Evolutionary conservation across 2,888 invertebrate species (phyloP).

Genomic region (Standfussiana lucernea): DNA sequence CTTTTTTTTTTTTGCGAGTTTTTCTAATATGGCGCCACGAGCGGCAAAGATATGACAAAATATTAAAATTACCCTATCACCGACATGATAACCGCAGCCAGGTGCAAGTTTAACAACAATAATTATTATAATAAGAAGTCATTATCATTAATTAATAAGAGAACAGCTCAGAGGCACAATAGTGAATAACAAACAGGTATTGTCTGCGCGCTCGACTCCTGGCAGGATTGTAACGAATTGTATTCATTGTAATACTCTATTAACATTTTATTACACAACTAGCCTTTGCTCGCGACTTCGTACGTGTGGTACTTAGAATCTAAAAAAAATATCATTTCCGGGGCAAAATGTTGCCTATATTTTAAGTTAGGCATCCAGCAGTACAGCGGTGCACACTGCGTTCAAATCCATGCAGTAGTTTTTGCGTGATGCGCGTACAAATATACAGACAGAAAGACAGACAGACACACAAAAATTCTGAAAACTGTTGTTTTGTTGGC

Average conservation of each 20-base stretch:
- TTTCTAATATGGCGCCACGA: neutral
- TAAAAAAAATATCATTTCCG: too few relatives aligned
- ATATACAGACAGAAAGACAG: too few relatives aligned
- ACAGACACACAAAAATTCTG: too few relatives aligned
- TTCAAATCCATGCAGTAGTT: too few relatives aligned
- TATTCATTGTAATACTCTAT: slow-evolving; percentile 37
- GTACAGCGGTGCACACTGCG: too few relatives aligned
- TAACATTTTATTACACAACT: slow-evolving; percentile 25
- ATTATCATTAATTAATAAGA: slow-evolving; percentile 36
- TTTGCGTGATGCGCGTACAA: too few relatives aligned
- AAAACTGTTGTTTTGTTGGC: too few relatives aligned
- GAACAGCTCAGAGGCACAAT: slow-evolving; percentile 21
- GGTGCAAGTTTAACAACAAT: slow-evolving; percentile 13
- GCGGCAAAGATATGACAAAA: neutral
- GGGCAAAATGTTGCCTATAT: too few relatives aligned
- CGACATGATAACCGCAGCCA: slow-evolving; percentile 1
- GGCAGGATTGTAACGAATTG: slow-evolving; percentile 18
- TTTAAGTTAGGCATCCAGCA: too few relatives aligned
- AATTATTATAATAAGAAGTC: slow-evolving; percentile 20
- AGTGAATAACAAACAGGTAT: slow-evolving; percentile 52
- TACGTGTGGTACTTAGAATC: too few relatives aligned
- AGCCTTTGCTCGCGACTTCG: too few relatives aligned
- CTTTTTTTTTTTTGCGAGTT: neutral
- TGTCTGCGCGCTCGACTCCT: slow-evolving; percentile 23
- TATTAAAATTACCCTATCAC: neutral